phyloP scores from a whole-genome alignment of 1,140 invertebrate genomes.

The Eupristina koningsbergeri region DNA sequence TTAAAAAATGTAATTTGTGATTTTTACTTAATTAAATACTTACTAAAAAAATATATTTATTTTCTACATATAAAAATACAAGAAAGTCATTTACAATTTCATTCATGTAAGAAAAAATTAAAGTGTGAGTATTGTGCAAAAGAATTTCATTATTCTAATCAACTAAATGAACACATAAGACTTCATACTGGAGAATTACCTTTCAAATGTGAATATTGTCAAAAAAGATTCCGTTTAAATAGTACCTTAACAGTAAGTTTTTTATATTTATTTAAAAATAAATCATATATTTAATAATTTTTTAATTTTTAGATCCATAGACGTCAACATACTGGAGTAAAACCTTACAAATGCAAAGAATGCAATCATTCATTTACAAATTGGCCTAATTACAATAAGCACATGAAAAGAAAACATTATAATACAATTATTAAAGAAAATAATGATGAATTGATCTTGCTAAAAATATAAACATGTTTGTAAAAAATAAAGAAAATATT shows the following conservation, averaged over 20 bases:
- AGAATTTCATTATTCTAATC: constrained; percentile 25
- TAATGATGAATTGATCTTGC: constrained; percentile 19
- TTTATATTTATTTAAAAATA: not conserved
- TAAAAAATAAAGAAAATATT: not conserved
- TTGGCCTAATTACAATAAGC: constrained; percentile 84
- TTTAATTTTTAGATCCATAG: constrained; percentile 69
- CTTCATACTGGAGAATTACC: constrained; percentile 88
- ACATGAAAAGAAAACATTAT: constrained; percentile 80
- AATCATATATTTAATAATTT: not conserved
- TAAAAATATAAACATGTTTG: not conserved
- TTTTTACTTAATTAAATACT: no score
- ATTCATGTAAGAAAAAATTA: not conserved
- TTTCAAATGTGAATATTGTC: constrained; percentile 76
- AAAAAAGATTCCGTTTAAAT: constrained; percentile 29
- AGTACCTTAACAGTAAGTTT: constrained; percentile 14
- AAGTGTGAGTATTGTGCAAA: constrained; percentile 54
- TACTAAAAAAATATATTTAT: not conserved
- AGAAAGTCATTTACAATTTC: constrained; percentile 12
- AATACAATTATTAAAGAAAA: constrained; percentile 19
- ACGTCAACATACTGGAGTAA: constrained; percentile 77
- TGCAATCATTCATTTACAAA: constrained; percentile 79
- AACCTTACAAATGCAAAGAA: constrained; percentile 76
- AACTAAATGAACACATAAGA: constrained; percentile 54
- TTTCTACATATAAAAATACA: not conserved
- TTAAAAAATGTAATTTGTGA: not conserved